Base-by-base conservation (phyloP, 2,113 vertebrate genomes). In the Limnothrissa miodon region DNA sequence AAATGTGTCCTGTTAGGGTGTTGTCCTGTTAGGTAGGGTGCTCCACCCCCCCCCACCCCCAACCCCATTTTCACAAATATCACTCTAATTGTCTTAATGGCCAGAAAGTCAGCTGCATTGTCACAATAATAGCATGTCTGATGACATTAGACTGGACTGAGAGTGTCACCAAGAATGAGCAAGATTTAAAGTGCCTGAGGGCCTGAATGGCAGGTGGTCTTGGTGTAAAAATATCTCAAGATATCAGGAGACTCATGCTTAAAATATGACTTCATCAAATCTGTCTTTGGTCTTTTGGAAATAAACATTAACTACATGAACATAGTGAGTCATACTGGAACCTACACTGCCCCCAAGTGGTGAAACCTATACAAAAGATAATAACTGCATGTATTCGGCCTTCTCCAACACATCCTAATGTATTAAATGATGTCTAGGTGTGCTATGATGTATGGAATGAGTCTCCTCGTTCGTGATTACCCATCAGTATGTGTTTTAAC, bases 181-280 rank as follows among this genome's bases (percentile, higher is more conserved):
- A 5, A 23, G 15, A 80, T 62, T 80, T 74, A n/a, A 17, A 25
- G 11, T 74, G 59, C 53, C 45, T 62, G n/a, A 48, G 79, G 79
- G 9, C 23, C 53, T 74, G 45, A 36, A 51, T 39, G 46, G 25
- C n/a, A 83, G 56, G 81, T 83, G 36, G 81, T 29, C 51, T 39
- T 78, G 62, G 36, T 83, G 25, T 80, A 78, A 78, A 86, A 74
- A 80, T 66, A 56, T 56, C 78, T 51, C 11, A 25, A 56, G 39
- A 56, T 53, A 36, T 56, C 45, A 82, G 81, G 36, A 56, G 39
- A 53, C 19, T 78, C 25, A 74, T 80, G 53, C 25, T 33, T 80
- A 82, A 79, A 59, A 70, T 45, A 80, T 79, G 56, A 46, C 45
- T 39, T 81, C 79, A n/a, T 13, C 81, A 79, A 85, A 46, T 62